Conservation (phyloP, 2,113 vertebrate species). For the Ursus arctos region DNA sequence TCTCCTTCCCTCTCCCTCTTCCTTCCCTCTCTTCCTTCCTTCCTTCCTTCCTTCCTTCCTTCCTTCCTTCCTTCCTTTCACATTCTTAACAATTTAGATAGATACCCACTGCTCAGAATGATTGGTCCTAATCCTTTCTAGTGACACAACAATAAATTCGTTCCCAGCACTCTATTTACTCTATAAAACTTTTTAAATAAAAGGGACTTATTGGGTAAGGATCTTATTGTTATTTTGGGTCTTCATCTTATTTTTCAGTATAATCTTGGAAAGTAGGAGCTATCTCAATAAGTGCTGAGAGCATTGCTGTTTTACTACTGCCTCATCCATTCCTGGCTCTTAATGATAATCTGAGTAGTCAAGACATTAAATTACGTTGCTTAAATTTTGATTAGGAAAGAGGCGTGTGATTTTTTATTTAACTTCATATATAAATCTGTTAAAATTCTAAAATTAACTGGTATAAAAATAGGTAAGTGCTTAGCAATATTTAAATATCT, state of each 20-base stretch:
- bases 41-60: too few species aligned
- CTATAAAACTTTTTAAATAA: slow-evolving; percentile 48
- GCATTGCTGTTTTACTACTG: background rate
- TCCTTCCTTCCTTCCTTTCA: background rate
- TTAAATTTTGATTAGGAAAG: slow-evolving; percentile 16
- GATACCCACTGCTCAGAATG: background rate
- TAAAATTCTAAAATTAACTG: slow-evolving; percentile 25
- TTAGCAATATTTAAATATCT: slow-evolving; percentile 25
- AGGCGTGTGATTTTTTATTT: background rate
- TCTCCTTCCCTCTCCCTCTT: too few species aligned
- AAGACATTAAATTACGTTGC: background rate
- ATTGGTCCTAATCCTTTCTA: background rate
- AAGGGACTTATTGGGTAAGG: background rate
- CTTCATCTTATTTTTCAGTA: slow-evolving; percentile 17
- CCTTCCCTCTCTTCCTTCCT: background rate
- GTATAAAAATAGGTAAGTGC: background rate
- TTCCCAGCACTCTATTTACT: background rate
- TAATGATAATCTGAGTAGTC: background rate
- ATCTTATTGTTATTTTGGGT: background rate
- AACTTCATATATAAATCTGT: slow-evolving; percentile 22
- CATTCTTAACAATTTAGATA: background rate
- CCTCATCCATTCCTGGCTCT: background rate
- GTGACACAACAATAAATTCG: slow-evolving; percentile 21
- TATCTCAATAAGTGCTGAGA: background rate
- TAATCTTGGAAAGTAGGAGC: slow-evolving; percentile 2